These are phyloP conservation scores for Dicaeum eximium DNA, from an alignment of 2,113 vertebrate species.

Conservation along the genomic window DNA sequence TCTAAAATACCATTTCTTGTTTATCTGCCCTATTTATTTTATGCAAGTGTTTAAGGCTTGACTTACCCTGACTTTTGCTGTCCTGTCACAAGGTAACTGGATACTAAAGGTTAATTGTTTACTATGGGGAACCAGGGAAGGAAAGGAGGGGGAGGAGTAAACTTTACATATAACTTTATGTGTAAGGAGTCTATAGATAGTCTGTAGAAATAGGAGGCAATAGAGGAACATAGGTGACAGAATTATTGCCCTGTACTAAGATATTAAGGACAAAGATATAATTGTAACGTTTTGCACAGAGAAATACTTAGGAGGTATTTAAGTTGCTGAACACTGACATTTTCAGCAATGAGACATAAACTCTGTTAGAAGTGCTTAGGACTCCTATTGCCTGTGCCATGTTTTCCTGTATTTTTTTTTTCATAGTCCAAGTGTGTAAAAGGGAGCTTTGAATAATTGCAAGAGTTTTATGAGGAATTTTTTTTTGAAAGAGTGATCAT, in stretches of 20 bases:
- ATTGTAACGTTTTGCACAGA: not conserved
- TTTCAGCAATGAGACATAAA: not conserved
- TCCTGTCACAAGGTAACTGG: conserved; percentile 34
- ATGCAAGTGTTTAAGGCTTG: conserved; percentile 19
- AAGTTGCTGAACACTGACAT: not conserved
- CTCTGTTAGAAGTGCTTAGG: not conserved
- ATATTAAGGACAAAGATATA: not conserved
- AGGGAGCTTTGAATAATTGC: not conserved
- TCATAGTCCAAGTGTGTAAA: not conserved
- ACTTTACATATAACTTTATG: not conserved
- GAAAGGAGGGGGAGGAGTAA: conserved; percentile 6
- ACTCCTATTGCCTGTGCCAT: not conserved
- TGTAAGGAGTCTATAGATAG: not conserved
- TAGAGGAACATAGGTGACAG: not conserved
- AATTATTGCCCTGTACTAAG: not conserved
- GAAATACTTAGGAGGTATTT: not conserved
- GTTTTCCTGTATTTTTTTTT: not conserved
- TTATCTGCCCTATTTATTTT: conserved; percentile 34
- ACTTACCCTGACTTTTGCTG: conserved; percentile 29
- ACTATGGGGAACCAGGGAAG: not conserved
- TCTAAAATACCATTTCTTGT: conserved; percentile 35
- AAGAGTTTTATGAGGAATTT: not conserved
- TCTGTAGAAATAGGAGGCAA: not conserved
- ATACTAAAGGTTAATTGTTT: conserved; percentile 32
- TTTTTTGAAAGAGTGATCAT: not conserved